Evolutionary conservation across 1,140 invertebrate species (phyloP).

Genomic region (Tribolium madens): DNA sequence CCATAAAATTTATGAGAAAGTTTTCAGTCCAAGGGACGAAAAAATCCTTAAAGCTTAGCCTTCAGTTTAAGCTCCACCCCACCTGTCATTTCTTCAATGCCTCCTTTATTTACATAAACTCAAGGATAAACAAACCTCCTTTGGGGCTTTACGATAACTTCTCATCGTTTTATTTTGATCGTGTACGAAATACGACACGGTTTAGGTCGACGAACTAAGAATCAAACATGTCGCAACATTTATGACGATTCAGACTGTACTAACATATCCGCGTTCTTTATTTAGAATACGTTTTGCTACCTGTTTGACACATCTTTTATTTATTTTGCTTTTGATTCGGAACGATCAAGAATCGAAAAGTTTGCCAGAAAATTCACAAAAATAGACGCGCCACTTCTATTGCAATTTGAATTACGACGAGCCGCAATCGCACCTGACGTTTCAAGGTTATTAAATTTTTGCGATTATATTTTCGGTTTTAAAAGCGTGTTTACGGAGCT

Average conservation of each 20-base stretch:
- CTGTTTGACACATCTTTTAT: neutral
- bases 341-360: neutral
- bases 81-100: too few relatives aligned
- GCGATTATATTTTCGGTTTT: neutral
- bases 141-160: neutral
- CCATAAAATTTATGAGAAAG: too few relatives aligned
- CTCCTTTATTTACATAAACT: too few relatives aligned
- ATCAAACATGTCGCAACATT: neutral
- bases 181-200: neutral
- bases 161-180: neutral
- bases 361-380: slow-evolving; percentile 14
- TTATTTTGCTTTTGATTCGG: too few relatives aligned
- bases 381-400: slow-evolving; percentile 10
- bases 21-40: too few relatives aligned
- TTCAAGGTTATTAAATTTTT: slow-evolving; percentile 13
- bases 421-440: slow-evolving; percentile 15
- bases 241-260: neutral
- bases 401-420: slow-evolving; percentile 19
- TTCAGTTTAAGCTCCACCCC: too few relatives aligned
- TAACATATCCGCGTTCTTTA: neutral
- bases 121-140: too few relatives aligned
- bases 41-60: too few relatives aligned
- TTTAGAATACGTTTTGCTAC: neutral
- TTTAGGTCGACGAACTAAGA: neutral
- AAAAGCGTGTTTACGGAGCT: neutral